Percentiles rank a stretch among this genome's conserved stretches.
Evolutionary conservation across 2,113 vertebrate species (phyloP).

Genomic region (Ammodytes dubius): DNA sequence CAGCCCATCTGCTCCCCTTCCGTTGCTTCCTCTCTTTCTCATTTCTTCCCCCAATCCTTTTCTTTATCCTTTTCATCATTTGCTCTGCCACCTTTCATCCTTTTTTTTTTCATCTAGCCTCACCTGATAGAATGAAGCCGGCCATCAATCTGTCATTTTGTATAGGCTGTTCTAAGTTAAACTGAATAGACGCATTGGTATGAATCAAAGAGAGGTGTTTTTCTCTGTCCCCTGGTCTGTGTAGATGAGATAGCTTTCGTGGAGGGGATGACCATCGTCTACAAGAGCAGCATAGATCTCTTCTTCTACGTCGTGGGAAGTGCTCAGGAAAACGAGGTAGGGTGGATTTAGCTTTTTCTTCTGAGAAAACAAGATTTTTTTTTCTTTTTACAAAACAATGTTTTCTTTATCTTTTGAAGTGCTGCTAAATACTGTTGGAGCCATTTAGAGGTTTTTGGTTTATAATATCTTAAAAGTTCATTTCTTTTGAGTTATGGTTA

Average conservation of each 20-base stretch:
- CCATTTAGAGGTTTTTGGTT: too few relatives aligned
- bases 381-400: background rate
- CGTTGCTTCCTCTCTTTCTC: background rate
- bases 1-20: background rate
- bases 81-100: background rate
- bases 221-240: background rate
- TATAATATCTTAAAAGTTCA: too few relatives aligned
- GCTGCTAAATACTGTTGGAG: too few relatives aligned
- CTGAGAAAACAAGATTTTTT: background rate
- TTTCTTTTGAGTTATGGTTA: too few relatives aligned
- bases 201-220: background rate
- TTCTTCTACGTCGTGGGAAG: constrained; percentile 91
- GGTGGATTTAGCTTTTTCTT: background rate
- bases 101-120: background rate
- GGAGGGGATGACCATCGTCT: constrained; percentile 90
- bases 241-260: constrained; percentile 89
- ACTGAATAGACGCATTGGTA: background rate
- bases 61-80: background rate
- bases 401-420: too few relatives aligned
- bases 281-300: constrained; percentile 88
- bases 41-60: background rate
- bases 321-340: constrained; percentile 90
- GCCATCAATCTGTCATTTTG: background rate
- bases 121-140: background rate
- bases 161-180: background rate